Evolutionary conservation across 2,797 vertebrate species (phyloP).

Genomic region (Lophius americanus): DNA sequence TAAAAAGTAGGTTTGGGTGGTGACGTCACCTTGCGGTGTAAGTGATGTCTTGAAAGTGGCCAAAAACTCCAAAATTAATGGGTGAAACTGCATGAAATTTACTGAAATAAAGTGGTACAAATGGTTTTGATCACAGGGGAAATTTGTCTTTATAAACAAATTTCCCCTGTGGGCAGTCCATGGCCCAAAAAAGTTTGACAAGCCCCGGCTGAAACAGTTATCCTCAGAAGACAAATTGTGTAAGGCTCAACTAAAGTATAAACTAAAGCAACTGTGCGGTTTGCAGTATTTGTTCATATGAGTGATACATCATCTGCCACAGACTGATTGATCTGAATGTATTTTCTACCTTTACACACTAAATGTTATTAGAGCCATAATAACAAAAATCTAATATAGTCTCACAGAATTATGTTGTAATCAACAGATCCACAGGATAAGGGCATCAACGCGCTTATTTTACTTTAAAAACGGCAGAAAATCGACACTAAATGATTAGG

Average conservation of each 20-base stretch:
- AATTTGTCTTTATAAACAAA: too few species aligned
- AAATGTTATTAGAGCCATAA: constrained; percentile 8
- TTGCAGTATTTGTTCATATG: constrained; percentile 14
- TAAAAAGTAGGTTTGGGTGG: too few species aligned
- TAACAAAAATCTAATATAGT: background rate
- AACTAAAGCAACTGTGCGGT: constrained; percentile 32
- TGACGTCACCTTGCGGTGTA: too few species aligned
- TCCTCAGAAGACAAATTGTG: constrained; percentile 34
- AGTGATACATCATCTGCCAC: constrained; percentile 8
- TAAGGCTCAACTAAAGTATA: constrained; percentile 24
- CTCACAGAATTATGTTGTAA: background rate
- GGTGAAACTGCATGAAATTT: too few species aligned
- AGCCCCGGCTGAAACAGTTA: too few species aligned
- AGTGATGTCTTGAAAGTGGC: too few species aligned
- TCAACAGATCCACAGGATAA: constrained; percentile 1
- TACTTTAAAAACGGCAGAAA: background rate
- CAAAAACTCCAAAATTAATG: too few species aligned
- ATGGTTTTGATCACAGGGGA: too few species aligned
- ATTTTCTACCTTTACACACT: constrained; percentile 17
- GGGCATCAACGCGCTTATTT: background rate
- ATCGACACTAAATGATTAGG: background rate
- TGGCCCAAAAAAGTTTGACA: too few species aligned
- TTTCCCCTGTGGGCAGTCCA: too few species aligned
- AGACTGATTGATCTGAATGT: constrained; percentile 20
- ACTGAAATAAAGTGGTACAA: too few species aligned